These are phyloP conservation scores for Cinclus mexicanus DNA, from an alignment of 2,113 vertebrate genomes.

Conservation along the genomic window DNA sequence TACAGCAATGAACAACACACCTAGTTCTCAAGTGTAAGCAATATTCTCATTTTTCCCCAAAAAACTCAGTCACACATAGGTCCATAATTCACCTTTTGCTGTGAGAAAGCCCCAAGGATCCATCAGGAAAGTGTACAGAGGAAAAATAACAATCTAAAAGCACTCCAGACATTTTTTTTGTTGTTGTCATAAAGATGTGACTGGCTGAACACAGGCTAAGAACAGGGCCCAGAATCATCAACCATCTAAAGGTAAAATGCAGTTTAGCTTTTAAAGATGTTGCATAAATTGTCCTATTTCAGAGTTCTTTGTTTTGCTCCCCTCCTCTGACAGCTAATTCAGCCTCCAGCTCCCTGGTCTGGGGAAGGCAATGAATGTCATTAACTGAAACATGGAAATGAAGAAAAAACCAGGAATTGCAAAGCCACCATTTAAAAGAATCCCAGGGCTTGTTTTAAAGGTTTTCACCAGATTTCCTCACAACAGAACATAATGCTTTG, in stretches of 20 bases:
- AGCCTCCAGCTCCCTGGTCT: not conserved
- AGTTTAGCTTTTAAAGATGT: not conserved
- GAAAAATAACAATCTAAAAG: not conserved
- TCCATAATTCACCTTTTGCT: not conserved
- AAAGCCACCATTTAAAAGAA: not conserved
- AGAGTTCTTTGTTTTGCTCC: not conserved
- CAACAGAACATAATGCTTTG: not conserved
- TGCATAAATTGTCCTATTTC: not conserved
- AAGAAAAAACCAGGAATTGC: not conserved
- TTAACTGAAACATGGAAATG: not conserved
- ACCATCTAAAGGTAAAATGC: not conserved
- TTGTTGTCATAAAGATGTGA: not conserved
- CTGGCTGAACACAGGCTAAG: not conserved
- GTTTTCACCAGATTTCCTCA: not conserved
- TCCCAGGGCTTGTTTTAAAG: not conserved
- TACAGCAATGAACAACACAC: not conserved
- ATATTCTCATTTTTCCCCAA: not conserved
- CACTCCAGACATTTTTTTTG: not conserved
- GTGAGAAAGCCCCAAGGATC: not conserved
- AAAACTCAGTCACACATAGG: rapidly evolving
- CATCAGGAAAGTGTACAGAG: not conserved
- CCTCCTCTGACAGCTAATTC: not conserved
- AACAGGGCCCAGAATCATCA: not conserved
- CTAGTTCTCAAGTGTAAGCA: not conserved
- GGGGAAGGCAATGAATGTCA: not conserved